These are phyloP conservation scores for Limnephilus auricula DNA, from an alignment of 2,888 invertebrate species.

Conservation along the genomic window DNA sequence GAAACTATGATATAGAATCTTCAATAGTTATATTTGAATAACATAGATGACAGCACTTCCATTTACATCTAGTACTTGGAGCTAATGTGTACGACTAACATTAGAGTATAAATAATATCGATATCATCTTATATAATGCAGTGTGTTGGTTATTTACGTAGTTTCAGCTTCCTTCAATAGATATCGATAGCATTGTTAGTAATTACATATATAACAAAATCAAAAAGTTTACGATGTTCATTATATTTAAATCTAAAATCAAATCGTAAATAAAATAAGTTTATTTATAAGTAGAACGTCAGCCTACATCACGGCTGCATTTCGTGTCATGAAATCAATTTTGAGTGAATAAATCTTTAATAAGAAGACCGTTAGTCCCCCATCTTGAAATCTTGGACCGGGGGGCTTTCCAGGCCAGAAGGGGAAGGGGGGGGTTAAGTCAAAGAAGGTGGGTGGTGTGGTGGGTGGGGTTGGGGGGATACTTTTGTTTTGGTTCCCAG, in stretches of 20 bases:
- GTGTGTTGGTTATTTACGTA: no score
- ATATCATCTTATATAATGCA: no score
- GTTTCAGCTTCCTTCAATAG: no score
- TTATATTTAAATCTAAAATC: background rate
- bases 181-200: no score
- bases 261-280: background rate
- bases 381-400: constrained; percentile 37
- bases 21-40: no score
- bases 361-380: constrained; percentile 3
- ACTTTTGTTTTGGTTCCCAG: constrained; percentile 79
- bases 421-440: background rate
- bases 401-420: background rate
- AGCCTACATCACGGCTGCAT: background rate
- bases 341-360: constrained; percentile 12
- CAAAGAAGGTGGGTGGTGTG: constrained; percentile 5
- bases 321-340: background rate
- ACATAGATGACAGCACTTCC: no score
- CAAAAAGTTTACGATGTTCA: background rate
- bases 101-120: no score
- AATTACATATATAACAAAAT: no score
- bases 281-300: background rate
- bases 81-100: no score
- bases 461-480: constrained; percentile 67
- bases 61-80: no score
- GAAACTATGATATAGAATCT: no score